Percentiles rank a stretch among this genome's conserved stretches.
These are phyloP conservation scores for Turdus rufiventris DNA, from an alignment of 2,113 vertebrate genomes.

Conservation along the genomic window DNA sequence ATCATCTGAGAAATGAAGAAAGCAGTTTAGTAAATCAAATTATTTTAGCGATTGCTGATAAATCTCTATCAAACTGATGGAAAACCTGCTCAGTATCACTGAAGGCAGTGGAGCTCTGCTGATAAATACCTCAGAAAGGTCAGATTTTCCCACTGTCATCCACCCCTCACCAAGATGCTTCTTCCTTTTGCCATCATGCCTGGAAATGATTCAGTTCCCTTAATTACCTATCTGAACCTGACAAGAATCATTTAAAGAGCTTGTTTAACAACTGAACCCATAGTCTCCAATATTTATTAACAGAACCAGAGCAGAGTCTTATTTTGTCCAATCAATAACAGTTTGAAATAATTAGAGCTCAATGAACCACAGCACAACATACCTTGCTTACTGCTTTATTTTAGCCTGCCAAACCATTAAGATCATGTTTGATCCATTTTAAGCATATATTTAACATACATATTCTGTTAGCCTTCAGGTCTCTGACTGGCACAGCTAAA, in stretches of 20 bases:
- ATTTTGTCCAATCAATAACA: slow-evolving; percentile 47
- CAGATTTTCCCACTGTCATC: neutral
- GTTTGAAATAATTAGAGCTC: slow-evolving; percentile 16
- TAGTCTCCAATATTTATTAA: slow-evolving; percentile 40
- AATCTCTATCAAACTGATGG: neutral
- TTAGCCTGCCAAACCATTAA: neutral
- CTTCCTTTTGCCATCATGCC: neutral
- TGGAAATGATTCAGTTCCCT: neutral
- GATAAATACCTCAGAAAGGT: neutral
- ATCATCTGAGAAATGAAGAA: neutral
- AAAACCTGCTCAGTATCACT: neutral
- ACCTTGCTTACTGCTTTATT: neutral
- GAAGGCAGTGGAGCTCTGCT: neutral
- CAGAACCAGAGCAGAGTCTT: neutral
- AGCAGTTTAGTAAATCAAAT: neutral
- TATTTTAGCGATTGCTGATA: neutral
- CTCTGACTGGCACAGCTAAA: neutral
- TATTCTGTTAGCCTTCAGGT: neutral
- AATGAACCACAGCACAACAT: slow-evolving; percentile 15
- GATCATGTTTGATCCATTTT: neutral
- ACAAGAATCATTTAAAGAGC: neutral
- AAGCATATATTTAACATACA: neutral
- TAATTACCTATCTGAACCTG: neutral
- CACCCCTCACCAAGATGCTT: neutral
- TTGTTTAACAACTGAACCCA: slow-evolving; percentile 11